These are phyloP conservation scores for Philonicus albiceps DNA, from an alignment of 2,888 invertebrate genomes.

Conservation along the genomic window DNA sequence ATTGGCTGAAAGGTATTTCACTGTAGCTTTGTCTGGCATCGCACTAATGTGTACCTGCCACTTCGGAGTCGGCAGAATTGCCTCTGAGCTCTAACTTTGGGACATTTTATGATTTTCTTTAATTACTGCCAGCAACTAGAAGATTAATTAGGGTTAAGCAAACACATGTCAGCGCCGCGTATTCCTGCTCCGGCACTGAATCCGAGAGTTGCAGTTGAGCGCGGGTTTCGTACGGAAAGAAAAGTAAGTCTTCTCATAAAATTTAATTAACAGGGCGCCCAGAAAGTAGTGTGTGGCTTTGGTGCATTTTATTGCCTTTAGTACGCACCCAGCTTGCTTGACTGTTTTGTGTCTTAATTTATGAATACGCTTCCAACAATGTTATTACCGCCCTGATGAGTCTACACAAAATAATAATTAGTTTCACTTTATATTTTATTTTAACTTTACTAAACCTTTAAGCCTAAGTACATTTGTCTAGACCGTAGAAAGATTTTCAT, in stretches of 20 bases:
- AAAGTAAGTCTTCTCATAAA: background rate
- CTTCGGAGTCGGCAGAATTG: constrained; percentile 12
- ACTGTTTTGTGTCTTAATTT: background rate
- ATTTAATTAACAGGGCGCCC: background rate
- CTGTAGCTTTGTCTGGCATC: constrained; percentile 34
- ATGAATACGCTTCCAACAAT: background rate
- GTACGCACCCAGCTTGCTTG: background rate
- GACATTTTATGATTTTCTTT: constrained; percentile 40
- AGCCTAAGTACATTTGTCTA: background rate
- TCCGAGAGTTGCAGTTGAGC: background rate
- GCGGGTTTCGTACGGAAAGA: background rate
- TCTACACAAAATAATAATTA: background rate
- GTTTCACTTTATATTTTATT: background rate
- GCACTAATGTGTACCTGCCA: constrained; percentile 32
- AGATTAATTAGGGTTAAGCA: constrained; percentile 35
- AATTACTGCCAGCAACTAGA: constrained; percentile 30
- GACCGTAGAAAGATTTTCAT: background rate
- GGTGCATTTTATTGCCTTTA: background rate
- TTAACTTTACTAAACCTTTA: background rate
- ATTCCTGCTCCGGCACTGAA: background rate
- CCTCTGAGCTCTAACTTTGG: constrained; percentile 24
- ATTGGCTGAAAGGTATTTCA: constrained; percentile 37
- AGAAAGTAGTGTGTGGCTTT: background rate
- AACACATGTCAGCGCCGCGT: constrained; percentile 19
- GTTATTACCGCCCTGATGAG: background rate